phyloP scores from a whole-genome alignment of 2,113 vertebrate species.

The Paramormyrops kingsleyae region DNA sequence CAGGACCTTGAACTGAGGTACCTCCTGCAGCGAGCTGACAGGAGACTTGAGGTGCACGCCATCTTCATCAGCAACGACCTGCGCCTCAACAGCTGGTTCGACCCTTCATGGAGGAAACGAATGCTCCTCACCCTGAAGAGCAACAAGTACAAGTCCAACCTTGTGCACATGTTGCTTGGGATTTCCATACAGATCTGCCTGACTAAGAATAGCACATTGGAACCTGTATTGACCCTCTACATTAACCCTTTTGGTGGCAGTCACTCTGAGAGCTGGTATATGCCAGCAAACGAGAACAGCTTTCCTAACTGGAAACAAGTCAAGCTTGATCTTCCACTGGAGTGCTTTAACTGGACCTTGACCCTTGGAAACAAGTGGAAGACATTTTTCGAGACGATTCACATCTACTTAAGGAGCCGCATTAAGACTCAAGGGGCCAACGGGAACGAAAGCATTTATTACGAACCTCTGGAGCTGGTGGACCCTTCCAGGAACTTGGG shows the following conservation, averaged over 20 bases:
- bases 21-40: constrained; percentile 80
- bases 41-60: constrained; percentile 86
- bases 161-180: constrained; percentile 93
- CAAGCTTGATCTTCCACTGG: constrained; percentile 84
- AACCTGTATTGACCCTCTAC: constrained; percentile 86
- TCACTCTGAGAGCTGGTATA: constrained; percentile 97
- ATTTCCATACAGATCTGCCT: constrained; percentile 91
- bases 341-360: constrained; percentile 95
- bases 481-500: constrained; percentile 86
- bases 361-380: constrained; percentile 96
- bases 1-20: constrained; percentile 90
- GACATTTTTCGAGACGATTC: constrained; percentile 95
- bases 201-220: constrained; percentile 95
- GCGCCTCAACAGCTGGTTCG: constrained; percentile 97
- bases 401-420: constrained; percentile 89
- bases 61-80: constrained; percentile 98
- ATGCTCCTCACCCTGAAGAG: constrained; percentile 96
- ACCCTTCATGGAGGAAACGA: constrained; percentile 90
- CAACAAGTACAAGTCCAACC: constrained; percentile 95
- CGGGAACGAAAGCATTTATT: constrained; percentile 81
- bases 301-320: constrained; percentile 93
- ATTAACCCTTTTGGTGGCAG: constrained; percentile 95
- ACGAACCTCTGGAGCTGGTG: constrained; percentile 82
- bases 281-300: constrained; percentile 80
- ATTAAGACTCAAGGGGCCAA: constrained; percentile 72